Percentiles rank a stretch among this genome's conserved stretches.
These are phyloP conservation scores for Epizoanthus scotinus DNA, from an alignment of 92 coral and sea anemone genomes.

Conservation along the genomic window DNA sequence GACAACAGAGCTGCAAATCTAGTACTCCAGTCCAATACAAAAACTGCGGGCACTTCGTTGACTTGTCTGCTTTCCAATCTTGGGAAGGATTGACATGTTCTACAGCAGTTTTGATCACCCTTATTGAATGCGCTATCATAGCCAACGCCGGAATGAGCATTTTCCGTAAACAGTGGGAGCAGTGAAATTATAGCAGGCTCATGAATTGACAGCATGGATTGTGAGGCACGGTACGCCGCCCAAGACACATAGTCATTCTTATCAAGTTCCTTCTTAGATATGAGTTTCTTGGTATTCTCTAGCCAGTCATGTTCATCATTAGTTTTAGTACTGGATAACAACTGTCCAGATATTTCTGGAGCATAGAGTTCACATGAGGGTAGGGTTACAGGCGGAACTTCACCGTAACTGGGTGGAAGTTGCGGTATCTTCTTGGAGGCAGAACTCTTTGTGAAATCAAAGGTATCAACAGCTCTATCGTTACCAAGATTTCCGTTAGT, in stretches of 20 bases:
- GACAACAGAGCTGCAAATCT: constrained; percentile 43
- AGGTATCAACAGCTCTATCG: constrained; percentile 30
- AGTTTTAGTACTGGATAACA: background rate
- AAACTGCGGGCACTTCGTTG: constrained; percentile 48
- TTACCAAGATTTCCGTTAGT: constrained; percentile 46
- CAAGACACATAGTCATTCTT: constrained; percentile 2
- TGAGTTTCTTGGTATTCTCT: background rate
- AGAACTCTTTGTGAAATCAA: constrained; percentile 18
- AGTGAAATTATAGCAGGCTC: constrained; percentile 43
- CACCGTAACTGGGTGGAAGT: constrained; percentile 4
- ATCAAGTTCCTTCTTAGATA: background rate
- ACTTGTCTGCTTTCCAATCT: constrained; percentile 46
- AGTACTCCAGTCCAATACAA: constrained; percentile 43
- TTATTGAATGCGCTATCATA: no score
- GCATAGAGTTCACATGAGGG: constrained; percentile 11
- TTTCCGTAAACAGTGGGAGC: constrained; percentile 47
- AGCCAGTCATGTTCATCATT: background rate
- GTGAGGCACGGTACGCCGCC: constrained; percentile 35
- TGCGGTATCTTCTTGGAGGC: constrained; percentile 50
- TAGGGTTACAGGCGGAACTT: constrained; percentile 12
- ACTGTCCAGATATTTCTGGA: background rate
- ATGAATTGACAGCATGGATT: background rate
- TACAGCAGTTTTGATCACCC: constrained; percentile 3
- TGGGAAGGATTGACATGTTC: background rate
- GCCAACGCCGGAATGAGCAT: constrained; percentile 40